A percentile compares a stretch with the other conserved stretches of the same genome.
These are phyloP conservation scores for Elgaria multicarinata DNA, from an alignment of 2,113 vertebrate genomes.

Conservation along the genomic window DNA sequence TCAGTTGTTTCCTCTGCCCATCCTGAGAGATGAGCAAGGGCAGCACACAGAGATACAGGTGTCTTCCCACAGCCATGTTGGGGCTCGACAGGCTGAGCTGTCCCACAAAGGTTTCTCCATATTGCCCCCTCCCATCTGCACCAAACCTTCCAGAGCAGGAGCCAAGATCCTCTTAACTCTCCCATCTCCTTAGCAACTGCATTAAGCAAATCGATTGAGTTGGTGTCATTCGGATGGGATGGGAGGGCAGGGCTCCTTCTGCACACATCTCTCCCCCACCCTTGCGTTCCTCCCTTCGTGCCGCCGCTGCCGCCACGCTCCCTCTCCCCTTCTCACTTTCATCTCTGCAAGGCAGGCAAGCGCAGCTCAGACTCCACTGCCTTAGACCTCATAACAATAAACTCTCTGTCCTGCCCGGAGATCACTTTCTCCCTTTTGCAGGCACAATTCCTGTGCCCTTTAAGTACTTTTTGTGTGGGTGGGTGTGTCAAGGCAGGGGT, in stretches of 20 bases:
- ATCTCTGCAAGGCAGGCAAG: conserved; percentile 26
- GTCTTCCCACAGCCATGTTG: neutral
- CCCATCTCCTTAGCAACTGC: conserved; percentile 82
- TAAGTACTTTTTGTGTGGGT: neutral
- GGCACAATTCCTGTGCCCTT: neutral
- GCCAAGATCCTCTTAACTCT: conserved; percentile 76
- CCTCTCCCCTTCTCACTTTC: conserved; percentile 21
- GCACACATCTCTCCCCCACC: conserved; percentile 28
- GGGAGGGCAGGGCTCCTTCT: conserved; percentile 70
- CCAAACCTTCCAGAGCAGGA: conserved; percentile 39
- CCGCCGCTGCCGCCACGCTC: conserved; percentile 35
- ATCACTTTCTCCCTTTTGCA: neutral
- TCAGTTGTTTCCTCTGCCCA: neutral
- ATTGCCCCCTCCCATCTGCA: conserved; percentile 49
- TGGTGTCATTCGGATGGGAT: conserved; percentile 81
- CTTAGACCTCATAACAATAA: neutral
- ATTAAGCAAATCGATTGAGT: conserved; percentile 86
- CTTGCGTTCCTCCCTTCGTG: neutral
- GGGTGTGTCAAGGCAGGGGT: neutral
- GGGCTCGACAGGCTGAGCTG: neutral
- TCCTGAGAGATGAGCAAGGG: neutral
- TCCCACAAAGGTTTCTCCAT: conserved; percentile 25
- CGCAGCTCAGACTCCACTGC: conserved; percentile 8
- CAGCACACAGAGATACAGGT: neutral
- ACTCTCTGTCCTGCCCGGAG: neutral